Evolutionary conservation across 2,888 invertebrate genomes (phyloP), one percentile per base, ranked within the genome.

Genomic region (Rhorus exstirpatorius): DNA sequence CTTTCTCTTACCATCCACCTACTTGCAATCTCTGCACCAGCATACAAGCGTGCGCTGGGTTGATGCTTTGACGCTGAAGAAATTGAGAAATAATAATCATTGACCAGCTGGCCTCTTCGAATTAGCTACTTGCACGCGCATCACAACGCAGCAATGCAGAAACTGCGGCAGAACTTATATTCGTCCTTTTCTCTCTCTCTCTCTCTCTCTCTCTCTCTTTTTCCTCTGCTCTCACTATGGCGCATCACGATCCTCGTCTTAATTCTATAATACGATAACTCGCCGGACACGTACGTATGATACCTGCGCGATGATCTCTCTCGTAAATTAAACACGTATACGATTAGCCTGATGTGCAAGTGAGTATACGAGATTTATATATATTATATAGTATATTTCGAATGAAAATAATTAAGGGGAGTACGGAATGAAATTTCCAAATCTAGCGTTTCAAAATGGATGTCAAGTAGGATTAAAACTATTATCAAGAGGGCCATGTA

Each of bases 31-130:
- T 31, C 26, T 75, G 53, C 51, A 60, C 31, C 24, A 49, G 55
- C 24, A n/a, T 14, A 12, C 65, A 21, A 65, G 44, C 53, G 67
- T 72, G 67, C 60, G 44, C 21, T 58, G 44, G 49, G 72, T 81
- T 74, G 51, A 65, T 74, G 60, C 74, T 81, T 85, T 87, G 87
- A 87, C 87, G 88, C 87, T 86, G 84, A 65, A 85, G 86, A 83
- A 88, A 89, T 89, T 89, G 87, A 89, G 88, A 88, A 89, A 89
- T 89, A 89, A 89, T 88, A 87, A 89, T 89, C 86, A 89, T 88
- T 87, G 84, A 79, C 85, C 87, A 88, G 87, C 86, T 87, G 88
- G 85, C 75, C 72, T 79, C 68, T 81, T 81, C 79, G 72, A 81
- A 84, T 80, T 85, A 74, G 71, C 79, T 84, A 75, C 51, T 81